Evolutionary conservation across 2,113 vertebrate genomes (phyloP).

Genomic region (Cairina moschata): DNA sequence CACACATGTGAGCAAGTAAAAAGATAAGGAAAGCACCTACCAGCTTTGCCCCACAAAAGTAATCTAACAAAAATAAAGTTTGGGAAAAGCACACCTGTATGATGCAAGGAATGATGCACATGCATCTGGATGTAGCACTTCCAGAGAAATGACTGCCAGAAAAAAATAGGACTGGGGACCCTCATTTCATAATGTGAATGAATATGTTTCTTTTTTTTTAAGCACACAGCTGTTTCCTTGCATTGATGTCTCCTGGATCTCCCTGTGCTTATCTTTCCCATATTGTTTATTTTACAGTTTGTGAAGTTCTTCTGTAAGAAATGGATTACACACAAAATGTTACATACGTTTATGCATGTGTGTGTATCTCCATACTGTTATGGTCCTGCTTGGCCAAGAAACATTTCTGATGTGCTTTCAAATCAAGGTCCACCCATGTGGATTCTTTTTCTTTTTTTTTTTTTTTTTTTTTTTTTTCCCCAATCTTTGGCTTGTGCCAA

Average conservation of each 20-base stretch:
- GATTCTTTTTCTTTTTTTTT: not conserved
- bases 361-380: not conserved
- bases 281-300: not conserved
- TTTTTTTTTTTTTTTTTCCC: not conserved
- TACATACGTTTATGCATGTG: accelerated
- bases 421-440: not conserved
- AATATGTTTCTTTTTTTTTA: not conserved
- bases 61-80: not conserved
- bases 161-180: not conserved
- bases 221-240: not conserved
- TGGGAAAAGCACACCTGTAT: not conserved
- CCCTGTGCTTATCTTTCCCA: not conserved
- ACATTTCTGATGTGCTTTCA: not conserved
- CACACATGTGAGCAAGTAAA: accelerated
- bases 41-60: not conserved
- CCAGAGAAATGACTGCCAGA: not conserved
- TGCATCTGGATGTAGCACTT: not conserved
- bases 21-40: not conserved
- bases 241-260: not conserved
- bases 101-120: not conserved
- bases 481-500: not conserved
- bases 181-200: not conserved
- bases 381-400: not conserved
- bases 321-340: not conserved
- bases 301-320: not conserved